phyloP scores from a whole-genome alignment of 2,888 invertebrate species.

The Boloria selene region DNA sequence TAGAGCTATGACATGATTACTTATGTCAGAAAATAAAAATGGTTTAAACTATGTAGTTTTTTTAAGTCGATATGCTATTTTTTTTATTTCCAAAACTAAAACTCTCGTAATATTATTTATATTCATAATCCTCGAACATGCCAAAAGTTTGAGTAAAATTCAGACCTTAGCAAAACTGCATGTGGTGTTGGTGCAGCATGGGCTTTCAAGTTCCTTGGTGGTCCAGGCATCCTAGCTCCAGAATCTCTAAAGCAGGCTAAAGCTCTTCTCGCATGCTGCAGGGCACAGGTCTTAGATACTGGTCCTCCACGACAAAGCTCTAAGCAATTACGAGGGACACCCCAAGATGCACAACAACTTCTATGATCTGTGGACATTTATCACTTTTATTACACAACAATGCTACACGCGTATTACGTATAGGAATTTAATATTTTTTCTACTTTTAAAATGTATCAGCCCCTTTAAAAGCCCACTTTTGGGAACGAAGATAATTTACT shows the following conservation, averaged over 20 bases:
- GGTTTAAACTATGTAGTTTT: too few species aligned
- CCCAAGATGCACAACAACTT: constrained; percentile 90
- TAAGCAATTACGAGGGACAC: constrained; percentile 90
- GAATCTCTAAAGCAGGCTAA: constrained; percentile 92
- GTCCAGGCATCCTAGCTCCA: constrained; percentile 89
- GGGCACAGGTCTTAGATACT: constrained; percentile 86
- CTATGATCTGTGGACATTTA: constrained; percentile 85
- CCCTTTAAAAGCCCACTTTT: too few species aligned
- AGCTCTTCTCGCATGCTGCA: constrained; percentile 88
- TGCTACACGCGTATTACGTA: too few species aligned
- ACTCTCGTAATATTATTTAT: too few species aligned
- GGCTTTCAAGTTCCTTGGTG: constrained; percentile 80
- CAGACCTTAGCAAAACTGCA: constrained; percentile 68
- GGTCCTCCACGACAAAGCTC: constrained; percentile 93
- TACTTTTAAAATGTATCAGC: too few species aligned
- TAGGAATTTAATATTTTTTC: too few species aligned
- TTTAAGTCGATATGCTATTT: too few species aligned
- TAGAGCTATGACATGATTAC: too few species aligned
- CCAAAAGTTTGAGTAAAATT: not conserved
- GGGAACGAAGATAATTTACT: too few species aligned
- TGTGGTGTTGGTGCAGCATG: constrained; percentile 71
- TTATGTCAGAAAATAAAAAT: too few species aligned
- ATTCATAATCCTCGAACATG: not conserved
- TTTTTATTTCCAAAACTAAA: too few species aligned
- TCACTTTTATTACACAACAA: too few species aligned